phyloP scores from a whole-genome alignment of 2,888 invertebrate genomes.

The Bimastos eiseni region DNA sequence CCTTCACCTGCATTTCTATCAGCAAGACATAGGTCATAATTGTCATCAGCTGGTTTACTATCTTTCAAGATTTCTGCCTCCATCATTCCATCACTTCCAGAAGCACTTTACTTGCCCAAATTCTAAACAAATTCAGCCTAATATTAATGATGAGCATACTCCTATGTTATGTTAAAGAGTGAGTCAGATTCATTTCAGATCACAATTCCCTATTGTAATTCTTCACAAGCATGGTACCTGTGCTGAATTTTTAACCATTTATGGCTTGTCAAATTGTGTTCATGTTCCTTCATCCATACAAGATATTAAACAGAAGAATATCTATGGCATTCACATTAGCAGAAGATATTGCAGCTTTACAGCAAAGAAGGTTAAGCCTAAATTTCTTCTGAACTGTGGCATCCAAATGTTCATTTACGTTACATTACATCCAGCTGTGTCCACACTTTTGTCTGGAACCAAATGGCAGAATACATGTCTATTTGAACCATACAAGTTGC shows the following conservation, averaged over 20 bases:
- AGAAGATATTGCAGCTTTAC: no score
- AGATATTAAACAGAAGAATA: no score
- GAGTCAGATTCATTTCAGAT: no score
- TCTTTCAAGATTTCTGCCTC: neutral
- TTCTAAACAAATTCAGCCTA: neutral
- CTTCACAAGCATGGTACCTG: neutral
- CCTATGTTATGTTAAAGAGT: neutral
- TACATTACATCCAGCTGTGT: no score
- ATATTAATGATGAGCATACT: neutral
- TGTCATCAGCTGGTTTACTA: neutral
- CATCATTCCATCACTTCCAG: neutral
- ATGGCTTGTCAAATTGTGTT: neutral
- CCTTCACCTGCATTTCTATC: constrained; percentile 46
- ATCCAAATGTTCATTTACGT: no score
- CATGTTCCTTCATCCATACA: neutral
- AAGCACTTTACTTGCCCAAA: neutral
- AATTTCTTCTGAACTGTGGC: no score
- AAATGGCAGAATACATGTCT: no score
- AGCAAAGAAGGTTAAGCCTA: no score
- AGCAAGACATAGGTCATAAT: neutral
- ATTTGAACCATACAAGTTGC: no score
- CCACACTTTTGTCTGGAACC: no score
- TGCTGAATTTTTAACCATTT: neutral
- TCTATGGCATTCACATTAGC: no score
- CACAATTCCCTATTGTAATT: no score